Percentiles rank a stretch among this genome's conserved stretches.
Conservation (phyloP, 2,797 vertebrate species). For the Ispidina lecontei region DNA sequence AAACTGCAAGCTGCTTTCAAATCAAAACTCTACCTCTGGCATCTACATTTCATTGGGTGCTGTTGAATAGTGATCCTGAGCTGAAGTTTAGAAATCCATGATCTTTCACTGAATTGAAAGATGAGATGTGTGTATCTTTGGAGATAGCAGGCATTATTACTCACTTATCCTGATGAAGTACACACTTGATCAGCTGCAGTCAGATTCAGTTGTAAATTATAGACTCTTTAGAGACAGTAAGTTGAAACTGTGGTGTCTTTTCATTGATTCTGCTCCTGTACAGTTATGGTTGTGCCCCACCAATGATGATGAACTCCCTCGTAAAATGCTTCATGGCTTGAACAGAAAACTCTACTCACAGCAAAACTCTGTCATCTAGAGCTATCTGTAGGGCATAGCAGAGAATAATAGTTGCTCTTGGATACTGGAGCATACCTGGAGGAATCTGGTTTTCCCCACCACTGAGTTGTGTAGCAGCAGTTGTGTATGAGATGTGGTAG, state of each 20-base stretch:
- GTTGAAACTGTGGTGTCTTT: not conserved
- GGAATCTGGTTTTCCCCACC: not conserved
- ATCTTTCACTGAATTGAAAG: not conserved
- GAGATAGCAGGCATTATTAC: not conserved
- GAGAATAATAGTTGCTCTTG: not conserved
- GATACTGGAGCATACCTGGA: not conserved
- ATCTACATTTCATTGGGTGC: not conserved
- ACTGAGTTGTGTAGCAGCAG: not conserved
- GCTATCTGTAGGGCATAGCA: not conserved
- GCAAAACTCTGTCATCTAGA: not conserved
- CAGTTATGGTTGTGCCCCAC: not conserved
- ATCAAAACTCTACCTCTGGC: not conserved
- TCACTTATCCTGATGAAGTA: not conserved
- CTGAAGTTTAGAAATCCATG: not conserved
- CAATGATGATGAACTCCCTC: not conserved
- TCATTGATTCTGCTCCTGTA: not conserved
- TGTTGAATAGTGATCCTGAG: slow-evolving; percentile 10
- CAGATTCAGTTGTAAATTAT: not conserved
- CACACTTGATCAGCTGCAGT: not conserved
- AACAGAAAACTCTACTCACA: not conserved
- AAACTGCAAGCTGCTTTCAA: slow-evolving; percentile 4
- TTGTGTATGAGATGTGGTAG: not conserved
- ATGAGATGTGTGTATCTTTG: not conserved
- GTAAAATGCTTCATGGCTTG: not conserved
- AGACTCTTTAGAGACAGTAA: not conserved